Evolutionary conservation across 2,797 vertebrate species (phyloP), one percentile per base, ranked within the genome.

Genomic region (Ciconia nigra): DNA sequence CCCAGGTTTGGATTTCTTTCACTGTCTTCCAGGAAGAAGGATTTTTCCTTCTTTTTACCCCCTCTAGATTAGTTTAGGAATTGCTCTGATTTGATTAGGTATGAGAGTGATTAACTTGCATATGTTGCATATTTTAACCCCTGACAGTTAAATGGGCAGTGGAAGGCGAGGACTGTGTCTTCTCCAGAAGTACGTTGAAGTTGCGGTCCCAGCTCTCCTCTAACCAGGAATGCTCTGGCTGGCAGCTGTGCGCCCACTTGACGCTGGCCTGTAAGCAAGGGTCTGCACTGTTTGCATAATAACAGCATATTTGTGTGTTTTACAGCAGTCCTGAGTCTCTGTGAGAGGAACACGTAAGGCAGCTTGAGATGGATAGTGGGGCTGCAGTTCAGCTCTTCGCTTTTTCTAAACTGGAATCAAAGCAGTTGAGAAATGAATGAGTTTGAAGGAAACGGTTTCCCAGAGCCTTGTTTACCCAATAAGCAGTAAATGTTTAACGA

Each of bases 391-490:
- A 76, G 49, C 78, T 72, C 62, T 51, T 51, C 0, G 8, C 35
- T 69, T 83, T 85, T 72, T n/a, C 79, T 33, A 37, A 3, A 31
- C 78, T 61, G 63, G 82, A 77, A 62, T 73, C 63, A 42, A 90
- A 58, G 76, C 59, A 66, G 29, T 19, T 86, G 47, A 74, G 83
- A 58, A 80, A 66, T 18, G 47, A 86, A n/a, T 22, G 67, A 58
- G 24, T 63, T 66, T 58, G 72, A 71, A 86, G 69, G 59, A 63
- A 83, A 63, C 13, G 0, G 0, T 73, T 88, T 93, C 63, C 77
- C 81, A 74, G 29, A 85, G 88, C 67, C 59, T 83, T 91, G 51
- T 88, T 94, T 93, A 90, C 85, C 93, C 63, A 73, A 62, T 51
- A 46, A 83, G 35, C 37, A n/a, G 79, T 44, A 83, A 88, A 86